Percentiles rank a stretch among this genome's conserved stretches.
phyloP scores from a whole-genome alignment of 1,140 invertebrate species.

The Rhopalosiphum maidis region DNA sequence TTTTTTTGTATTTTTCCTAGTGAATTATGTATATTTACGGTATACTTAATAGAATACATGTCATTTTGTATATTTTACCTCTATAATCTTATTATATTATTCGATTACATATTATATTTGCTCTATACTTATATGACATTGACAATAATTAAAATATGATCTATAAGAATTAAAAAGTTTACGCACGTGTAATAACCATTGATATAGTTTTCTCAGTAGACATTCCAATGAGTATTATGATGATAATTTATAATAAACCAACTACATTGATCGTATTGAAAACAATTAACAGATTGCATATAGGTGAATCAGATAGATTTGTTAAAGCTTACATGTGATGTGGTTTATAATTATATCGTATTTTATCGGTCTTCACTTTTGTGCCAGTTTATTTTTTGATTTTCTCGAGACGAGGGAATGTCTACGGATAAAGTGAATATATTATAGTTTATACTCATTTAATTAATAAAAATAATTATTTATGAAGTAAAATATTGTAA shows the following conservation, averaged over 20 bases:
- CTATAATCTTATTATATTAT: background rate
- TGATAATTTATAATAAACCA: background rate
- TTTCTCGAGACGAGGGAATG: background rate
- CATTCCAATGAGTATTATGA: background rate
- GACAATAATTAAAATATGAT: background rate
- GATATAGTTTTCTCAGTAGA: background rate
- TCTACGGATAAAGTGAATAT: background rate
- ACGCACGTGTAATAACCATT: background rate
- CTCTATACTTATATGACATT: background rate
- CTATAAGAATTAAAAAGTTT: background rate
- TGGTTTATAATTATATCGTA: background rate
- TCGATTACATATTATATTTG: background rate
- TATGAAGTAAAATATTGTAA: background rate
- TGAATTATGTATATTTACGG: background rate
- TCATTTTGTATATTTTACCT: background rate
- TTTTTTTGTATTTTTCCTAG: background rate
- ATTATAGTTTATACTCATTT: background rate
- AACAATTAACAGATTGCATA: too few relatives aligned
- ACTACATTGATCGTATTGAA: too few relatives aligned
- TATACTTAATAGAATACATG: background rate
- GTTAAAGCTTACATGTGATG: background rate
- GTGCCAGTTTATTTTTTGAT: background rate
- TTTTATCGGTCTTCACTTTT: background rate
- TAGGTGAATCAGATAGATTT: background rate
- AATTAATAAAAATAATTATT: background rate